Evolutionary conservation across 2,113 vertebrate species (phyloP), one percentile per base, ranked within the genome.

Genomic region (Channa maculata): DNA sequence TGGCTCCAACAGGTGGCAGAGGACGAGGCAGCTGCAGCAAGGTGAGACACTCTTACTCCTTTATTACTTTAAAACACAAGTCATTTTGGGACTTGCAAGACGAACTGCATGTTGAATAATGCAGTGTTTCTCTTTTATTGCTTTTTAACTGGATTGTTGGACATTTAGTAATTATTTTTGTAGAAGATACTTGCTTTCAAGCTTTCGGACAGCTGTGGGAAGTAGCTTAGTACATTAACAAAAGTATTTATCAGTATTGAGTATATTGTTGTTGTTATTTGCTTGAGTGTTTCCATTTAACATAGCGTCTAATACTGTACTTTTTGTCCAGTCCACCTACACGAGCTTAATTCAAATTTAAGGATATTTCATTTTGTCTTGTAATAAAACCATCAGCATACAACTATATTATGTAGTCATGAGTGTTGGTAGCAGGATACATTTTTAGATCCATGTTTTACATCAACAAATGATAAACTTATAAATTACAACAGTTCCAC

Each of bases 1-100:
- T 91, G 74, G 71, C 89, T 88, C 71, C 76, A 86, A 86, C 93
- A 94, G 94, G 90, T 91, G 86, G 70, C 72, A 66, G 65, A 38
- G 73, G 71, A 86, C 76, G n/a, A 64, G 80, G 71, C 77, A 78
- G 83, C 85, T 51, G 69, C 83, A 69, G 36, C 49, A 63, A 90
- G 94, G 93, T 94, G 88, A 91, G 90, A 70, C 33, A 14, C 11
- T 8, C 5, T 53, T 5, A 24, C 46, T 68, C 37, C 61, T 71
- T 8, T 36, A 8, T 55, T 41, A 12, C 66, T 37, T 10, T 15
- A 14, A 53, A 65, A 46, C 44, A 24, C 24, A 24, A 24, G 24
- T 41, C 39, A 9, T 64, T 43, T 52, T 1, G 15, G 12, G 53
- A 12, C 51, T 53, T 68, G 11, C 36, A 71, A 2, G 38, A 14